Evolutionary conservation across 2,888 invertebrate species (phyloP), one percentile per base, ranked within the genome.

Genomic region (Ochropacha duplaris): DNA sequence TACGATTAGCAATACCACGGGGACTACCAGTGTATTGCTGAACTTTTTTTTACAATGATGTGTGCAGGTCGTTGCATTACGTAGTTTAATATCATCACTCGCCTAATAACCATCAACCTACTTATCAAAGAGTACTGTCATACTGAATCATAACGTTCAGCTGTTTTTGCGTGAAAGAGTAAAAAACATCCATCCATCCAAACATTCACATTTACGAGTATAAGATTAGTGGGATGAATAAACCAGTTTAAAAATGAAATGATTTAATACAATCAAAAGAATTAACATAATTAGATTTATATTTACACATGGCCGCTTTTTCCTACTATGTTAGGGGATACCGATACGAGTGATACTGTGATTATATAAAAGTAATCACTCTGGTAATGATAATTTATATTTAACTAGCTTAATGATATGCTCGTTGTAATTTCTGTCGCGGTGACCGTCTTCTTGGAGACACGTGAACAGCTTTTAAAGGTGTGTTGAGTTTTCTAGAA

Each of bases 401-500:
- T 51, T 57, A 64, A 64, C 55, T 65, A 59, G 64, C 68, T 69
- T 75, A 65, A 59, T 69, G 72, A 31, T 70, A 72, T 22, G 67
- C 55, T 22, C 79, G 74, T 56, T 66, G 80, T 57, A 74, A 65
- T 68, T 88, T 92, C 60, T 83, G 88, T 55, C 91, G 78, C 9
- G 92, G 92, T 44, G 92, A 92, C 56, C 86, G 79, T 72, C 90
- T 81, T 74, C 90, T 84, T 12, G 91, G 90, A 56, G 92, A 88
- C 59, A 91, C 75, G 60, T 93, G 93, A 28, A 92, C 80, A 16
- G 89, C 93, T 76, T 86, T 91, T 71, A 96, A 78, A 0, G 96
- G 95, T 0, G 95, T 95, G 66, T 93, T 93, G 12, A 84, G 82
- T 72, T 92, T 93, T 62, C 93, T 94, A 9, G 83, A 68, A 28